Conservation (phyloP, 2,113 vertebrate genomes). For the Synodontis membranacea region DNA sequence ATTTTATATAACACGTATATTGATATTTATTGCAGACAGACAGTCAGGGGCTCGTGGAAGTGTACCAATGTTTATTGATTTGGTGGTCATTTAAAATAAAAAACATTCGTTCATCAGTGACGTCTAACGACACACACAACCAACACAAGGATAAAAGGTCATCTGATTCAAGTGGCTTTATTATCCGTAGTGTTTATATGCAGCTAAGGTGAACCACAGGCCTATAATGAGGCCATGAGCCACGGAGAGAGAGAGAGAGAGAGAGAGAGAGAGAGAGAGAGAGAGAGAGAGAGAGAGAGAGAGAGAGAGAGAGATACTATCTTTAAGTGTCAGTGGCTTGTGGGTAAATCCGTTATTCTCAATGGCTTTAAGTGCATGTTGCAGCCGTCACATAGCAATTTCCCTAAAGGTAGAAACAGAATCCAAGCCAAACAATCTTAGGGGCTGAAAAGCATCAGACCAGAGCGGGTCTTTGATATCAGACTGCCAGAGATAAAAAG, state of each 20-base stretch:
- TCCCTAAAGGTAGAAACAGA: not conserved
- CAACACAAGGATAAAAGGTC: not conserved
- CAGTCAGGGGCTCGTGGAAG: not conserved
- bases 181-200: slow-evolving; percentile 23
- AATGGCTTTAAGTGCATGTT: not conserved
- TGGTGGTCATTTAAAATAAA: not conserved
- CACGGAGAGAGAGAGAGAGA: not conserved
- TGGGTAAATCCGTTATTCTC: not conserved
- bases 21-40: not conserved
- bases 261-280: not conserved
- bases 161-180: slow-evolving; percentile 27
- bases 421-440: not conserved
- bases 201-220: not conserved
- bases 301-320: not conserved
- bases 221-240: not conserved
- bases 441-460: not conserved
- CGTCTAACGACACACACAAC: not conserved
- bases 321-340: not conserved
- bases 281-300: not conserved
- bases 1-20: not conserved
- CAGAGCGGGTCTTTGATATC: not conserved
- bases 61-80: not conserved
- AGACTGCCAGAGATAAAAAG: not conserved
- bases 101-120: not conserved
- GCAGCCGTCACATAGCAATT: not conserved